These are phyloP conservation scores for Zonitis immaculata DNA, from an alignment of 2,888 invertebrate species.

Conservation along the genomic window DNA sequence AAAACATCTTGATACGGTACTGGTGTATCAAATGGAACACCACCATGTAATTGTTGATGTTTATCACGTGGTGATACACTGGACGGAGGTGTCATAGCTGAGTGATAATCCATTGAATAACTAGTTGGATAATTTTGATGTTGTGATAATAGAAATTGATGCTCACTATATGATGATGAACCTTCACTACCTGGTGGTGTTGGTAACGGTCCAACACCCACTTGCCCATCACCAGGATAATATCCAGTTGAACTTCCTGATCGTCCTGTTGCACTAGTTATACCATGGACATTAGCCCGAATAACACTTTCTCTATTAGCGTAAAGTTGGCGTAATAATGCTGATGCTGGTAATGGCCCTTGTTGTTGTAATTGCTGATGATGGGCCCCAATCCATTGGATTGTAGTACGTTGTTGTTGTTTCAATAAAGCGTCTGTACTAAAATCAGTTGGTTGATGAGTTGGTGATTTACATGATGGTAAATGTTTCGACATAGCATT, in stretches of 20 bases:
- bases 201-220: conserved; percentile 71
- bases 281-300: conserved; percentile 73
- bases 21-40: conserved; percentile 50
- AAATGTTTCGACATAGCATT: conserved; percentile 96
- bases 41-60: conserved; percentile 59
- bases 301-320: conserved; percentile 94
- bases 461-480: conserved; percentile 58
- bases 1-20: conserved; percentile 53
- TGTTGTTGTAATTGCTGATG: conserved; percentile 57
- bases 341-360: conserved; percentile 77
- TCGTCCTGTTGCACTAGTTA: conserved; percentile 48
- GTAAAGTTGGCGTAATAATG: conserved; percentile 82
- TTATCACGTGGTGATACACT: conserved; percentile 92
- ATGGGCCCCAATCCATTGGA: conserved; percentile 91
- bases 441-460: conserved; percentile 79
- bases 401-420: conserved; percentile 76
- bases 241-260: conserved; percentile 44
- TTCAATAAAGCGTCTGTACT: conserved; percentile 80
- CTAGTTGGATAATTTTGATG: conserved; percentile 58
- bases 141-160: conserved; percentile 54
- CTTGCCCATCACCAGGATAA: conserved; percentile 56
- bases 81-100: conserved; percentile 96
- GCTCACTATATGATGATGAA: conserved; percentile 67
- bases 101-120: conserved; percentile 77
- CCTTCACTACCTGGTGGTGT: conserved; percentile 89